Evolutionary conservation across 2,113 vertebrate genomes (phyloP).

Genomic region (Pleuronectes platessa): DNA sequence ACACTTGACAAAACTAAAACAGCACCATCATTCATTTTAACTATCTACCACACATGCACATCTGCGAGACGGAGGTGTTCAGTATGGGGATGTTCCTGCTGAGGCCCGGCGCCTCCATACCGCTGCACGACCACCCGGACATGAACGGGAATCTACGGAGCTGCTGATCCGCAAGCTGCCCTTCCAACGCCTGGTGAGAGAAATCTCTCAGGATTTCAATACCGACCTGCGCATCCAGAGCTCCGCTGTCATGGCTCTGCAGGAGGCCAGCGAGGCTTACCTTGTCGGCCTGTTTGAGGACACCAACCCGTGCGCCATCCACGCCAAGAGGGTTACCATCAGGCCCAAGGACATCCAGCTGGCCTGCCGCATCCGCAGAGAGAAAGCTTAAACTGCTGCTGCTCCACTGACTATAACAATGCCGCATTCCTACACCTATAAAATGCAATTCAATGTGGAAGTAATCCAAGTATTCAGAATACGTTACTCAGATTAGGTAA

Average conservation of each 20-base stretch:
- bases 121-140: no score
- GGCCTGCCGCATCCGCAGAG: constrained; percentile 83
- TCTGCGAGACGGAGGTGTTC: no score
- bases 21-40: no score
- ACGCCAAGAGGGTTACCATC: constrained; percentile 85
- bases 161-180: constrained; percentile 67
- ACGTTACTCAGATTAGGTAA: no score
- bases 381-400: constrained; percentile 49
- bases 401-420: no score
- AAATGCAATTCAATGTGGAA: no score
- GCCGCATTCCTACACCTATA: no score
- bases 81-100: no score
- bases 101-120: no score
- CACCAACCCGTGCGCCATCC: constrained; percentile 84
- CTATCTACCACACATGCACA: no score
- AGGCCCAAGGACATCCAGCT: constrained; percentile 89
- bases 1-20: no score
- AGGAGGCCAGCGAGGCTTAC: constrained; percentile 85
- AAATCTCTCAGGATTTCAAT: constrained; percentile 72
- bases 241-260: constrained; percentile 72
- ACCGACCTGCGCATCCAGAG: constrained; percentile 75
- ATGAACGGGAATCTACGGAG: constrained; percentile 39
- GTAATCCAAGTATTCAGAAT: no score
- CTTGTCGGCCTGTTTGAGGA: constrained; percentile 84
- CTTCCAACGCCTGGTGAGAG: constrained; percentile 69